Base-by-base conservation (phyloP, 1,140 invertebrate species). In the Coptotermes formosanus region DNA sequence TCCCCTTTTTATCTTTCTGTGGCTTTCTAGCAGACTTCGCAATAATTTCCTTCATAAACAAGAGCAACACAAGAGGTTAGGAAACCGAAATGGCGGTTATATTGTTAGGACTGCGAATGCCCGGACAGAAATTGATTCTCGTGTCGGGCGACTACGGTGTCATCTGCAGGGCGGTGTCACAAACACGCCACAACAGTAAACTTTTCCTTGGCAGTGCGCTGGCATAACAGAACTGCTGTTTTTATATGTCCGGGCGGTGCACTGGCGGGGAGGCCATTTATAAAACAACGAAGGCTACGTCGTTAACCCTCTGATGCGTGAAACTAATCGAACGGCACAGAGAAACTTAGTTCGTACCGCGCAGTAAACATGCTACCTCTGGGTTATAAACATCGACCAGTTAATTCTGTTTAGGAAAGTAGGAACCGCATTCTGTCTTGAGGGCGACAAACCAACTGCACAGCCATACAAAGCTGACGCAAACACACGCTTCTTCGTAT, bases 41-140 rank as follows among this genome's bases (percentile, higher is more conserved):
- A n/a, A 69, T n/a, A 21, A 69, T 30, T 69, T 69, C n/a, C 21
- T 69, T 69, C 12, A 69, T 69, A 3, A 69, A n/a, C n/a, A 69
- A 4, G n/a, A n/a, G 64, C 64, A n/a, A n/a, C 25, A 69, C 21
- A 25, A 69, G 64, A 16, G 4, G 1, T 25, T 19, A 38, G 82
- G 7, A 83, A 8, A n/a, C 32, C 82, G 82, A 83, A 83, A 83
- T 83, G 82, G 43, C 82, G 32, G 23, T 7, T 25, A 44, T 32
- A 83, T 83, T 83, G 82, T 83, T 83, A 30, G 82, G 16, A 32
- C 82, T 83, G 43, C 43, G 82, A 83, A 83, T 43, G 82, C 32
- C 82, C 8, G 21, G 43, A 25, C 32, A 32, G 82, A 83, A 83
- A 83, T 83, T 83, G 30, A 83, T 83, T 83, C 82, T 69, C 23